Evolutionary conservation across 2,113 vertebrate species (phyloP).

Genomic region (Pygoscelis adeliae): DNA sequence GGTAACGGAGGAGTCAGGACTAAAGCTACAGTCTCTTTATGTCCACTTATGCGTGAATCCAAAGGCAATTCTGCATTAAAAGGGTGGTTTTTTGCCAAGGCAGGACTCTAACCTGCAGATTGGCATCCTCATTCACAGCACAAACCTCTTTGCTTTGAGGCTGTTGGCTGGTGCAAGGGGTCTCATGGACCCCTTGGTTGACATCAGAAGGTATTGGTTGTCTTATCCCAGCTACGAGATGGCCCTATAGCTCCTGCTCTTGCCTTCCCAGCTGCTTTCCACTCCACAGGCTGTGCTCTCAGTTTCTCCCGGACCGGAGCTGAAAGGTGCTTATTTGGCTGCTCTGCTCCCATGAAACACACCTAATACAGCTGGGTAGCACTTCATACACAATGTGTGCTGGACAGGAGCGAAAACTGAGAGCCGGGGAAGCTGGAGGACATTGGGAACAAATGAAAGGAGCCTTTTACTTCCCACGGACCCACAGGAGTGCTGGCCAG

Average conservation of each 20-base stretch:
- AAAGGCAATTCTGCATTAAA: neutral
- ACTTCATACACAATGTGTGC: fast-evolving
- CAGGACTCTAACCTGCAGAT: neutral
- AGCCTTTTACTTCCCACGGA: neutral
- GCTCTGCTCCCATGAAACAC: neutral
- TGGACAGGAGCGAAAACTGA: neutral
- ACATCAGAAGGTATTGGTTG: neutral
- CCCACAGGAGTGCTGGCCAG: fast-evolving
- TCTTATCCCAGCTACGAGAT: neutral
- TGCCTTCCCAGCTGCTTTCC: neutral
- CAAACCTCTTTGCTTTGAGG: neutral
- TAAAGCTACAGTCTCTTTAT: neutral
- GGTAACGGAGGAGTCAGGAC: neutral
- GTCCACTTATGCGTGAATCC: neutral
- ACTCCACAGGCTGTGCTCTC: fast-evolving
- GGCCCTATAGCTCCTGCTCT: neutral
- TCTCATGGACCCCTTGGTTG: neutral
- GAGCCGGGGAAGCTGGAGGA: neutral
- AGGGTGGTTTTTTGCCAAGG: neutral
- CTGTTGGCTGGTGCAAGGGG: neutral
- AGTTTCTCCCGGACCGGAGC: fast-evolving
- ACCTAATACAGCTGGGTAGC: neutral
- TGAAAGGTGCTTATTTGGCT: neutral
- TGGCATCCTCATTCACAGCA: neutral
- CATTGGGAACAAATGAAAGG: neutral